Conservation (phyloP, 1,140 invertebrate species). For the Drosophila watanabei region DNA sequence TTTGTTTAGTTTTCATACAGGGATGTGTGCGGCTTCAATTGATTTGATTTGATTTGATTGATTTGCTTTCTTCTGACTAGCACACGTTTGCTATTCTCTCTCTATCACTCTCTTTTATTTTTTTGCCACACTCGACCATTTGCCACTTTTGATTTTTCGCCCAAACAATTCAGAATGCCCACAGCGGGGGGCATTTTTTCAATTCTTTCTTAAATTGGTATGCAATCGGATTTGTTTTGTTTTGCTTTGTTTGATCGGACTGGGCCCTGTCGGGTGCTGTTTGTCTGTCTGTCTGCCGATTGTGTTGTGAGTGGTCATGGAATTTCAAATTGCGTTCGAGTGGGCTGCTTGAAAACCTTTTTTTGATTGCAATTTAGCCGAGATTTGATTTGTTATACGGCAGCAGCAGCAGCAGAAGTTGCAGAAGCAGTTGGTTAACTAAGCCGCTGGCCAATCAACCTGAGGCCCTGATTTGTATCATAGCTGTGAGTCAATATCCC, state of each 20-base stretch:
- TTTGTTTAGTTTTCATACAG: constrained; percentile 50
- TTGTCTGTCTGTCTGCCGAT: constrained; percentile 25
- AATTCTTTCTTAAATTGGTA: constrained; percentile 46
- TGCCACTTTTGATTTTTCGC: constrained; percentile 65
- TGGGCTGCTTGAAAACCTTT: constrained; percentile 60
- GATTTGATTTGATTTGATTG: constrained; percentile 71
- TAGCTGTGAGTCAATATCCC: constrained; percentile 11
- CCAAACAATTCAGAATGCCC: constrained; percentile 57
- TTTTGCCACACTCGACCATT: constrained; percentile 36
- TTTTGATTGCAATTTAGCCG: constrained; percentile 46
- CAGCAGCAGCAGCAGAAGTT: neutral
- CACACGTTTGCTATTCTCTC: constrained; percentile 2
- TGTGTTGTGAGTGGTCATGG: constrained; percentile 61
- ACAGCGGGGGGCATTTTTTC: constrained; percentile 26
- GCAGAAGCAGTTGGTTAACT: constrained; percentile 20
- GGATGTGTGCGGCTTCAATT: constrained; percentile 41
- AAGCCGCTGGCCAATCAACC: constrained; percentile 28
- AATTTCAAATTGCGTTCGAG: constrained; percentile 68
- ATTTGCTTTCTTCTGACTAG: constrained; percentile 40
- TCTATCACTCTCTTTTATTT: neutral
- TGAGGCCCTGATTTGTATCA: constrained; percentile 5
- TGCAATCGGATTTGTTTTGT: constrained; percentile 46
- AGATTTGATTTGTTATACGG: constrained; percentile 28
- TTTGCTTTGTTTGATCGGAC: constrained; percentile 6
- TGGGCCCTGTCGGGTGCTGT: constrained; percentile 16